Percentiles rank a stretch among this genome's conserved stretches.
Evolutionary conservation across 2,113 vertebrate genomes (phyloP).

Genomic region (Psammodynastes pulverulentus): DNA sequence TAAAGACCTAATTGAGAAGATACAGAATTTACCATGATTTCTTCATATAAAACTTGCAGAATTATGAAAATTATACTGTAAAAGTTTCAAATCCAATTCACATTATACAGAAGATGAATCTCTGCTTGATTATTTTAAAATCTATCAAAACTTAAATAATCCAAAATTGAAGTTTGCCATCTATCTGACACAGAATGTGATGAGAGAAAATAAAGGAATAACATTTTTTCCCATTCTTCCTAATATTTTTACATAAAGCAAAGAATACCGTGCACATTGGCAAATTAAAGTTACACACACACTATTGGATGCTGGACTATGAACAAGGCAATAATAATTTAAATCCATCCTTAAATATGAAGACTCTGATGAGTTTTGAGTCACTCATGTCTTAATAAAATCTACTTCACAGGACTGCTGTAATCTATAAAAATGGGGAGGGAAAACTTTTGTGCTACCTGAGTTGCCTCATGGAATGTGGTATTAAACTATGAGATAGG

Average conservation of each 20-base stretch:
- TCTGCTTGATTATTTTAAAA: neutral
- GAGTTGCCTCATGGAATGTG: neutral
- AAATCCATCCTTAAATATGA: neutral
- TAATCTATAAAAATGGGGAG: neutral
- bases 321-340: neutral
- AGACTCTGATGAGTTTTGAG: neutral
- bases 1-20: neutral
- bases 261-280: neutral
- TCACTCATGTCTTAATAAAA: neutral
- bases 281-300: neutral
- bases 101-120: neutral
- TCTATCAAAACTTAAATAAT: neutral
- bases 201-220: neutral
- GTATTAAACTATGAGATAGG: neutral
- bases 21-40: neutral
- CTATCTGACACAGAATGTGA: neutral
- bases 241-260: neutral
- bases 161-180: neutral
- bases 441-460: neutral
- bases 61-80: neutral
- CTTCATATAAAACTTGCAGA: neutral
- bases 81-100: constrained; percentile 11
- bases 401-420: neutral
- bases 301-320: neutral
- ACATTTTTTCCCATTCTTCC: neutral